These are phyloP conservation scores for Amphimallon solstitiale DNA, from an alignment of 2,888 invertebrate species.

Conservation along the genomic window DNA sequence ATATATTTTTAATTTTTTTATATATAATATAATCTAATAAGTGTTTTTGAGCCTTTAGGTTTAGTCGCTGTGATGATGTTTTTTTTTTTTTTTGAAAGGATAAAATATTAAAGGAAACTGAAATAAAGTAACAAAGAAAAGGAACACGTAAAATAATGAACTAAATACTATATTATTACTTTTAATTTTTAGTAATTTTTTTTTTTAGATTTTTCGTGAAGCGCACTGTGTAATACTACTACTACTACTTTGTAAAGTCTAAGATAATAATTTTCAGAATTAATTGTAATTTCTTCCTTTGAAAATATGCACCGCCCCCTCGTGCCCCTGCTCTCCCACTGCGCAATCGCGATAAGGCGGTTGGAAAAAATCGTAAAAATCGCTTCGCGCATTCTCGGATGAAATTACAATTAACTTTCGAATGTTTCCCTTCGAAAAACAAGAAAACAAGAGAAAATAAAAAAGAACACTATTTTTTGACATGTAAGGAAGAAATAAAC, in stretches of 20 bases:
- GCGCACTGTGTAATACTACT: conserved; percentile 13
- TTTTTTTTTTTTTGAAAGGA: conserved; percentile 47
- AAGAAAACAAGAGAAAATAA: conserved; percentile 40
- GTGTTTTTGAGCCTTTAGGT: conserved; percentile 52
- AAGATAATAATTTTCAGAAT: conserved; percentile 31
- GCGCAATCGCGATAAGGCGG: background rate
- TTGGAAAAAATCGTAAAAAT: background rate
- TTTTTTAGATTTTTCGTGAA: conserved; percentile 3
- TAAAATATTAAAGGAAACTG: conserved; percentile 50
- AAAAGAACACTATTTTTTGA: conserved; percentile 61
- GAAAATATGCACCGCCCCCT: too few species aligned
- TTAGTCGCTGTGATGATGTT: conserved; percentile 57
- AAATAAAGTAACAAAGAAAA: conserved; percentile 49
- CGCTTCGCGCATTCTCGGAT: background rate
- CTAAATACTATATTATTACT: conserved; percentile 10
- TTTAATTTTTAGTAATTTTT: conserved; percentile 14
- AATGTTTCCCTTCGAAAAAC: conserved; percentile 31
- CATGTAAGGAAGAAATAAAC: conserved; percentile 52
- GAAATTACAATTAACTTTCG: conserved; percentile 15
- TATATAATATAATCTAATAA: conserved; percentile 53
- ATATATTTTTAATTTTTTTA: conserved; percentile 49
- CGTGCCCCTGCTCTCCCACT: background rate
- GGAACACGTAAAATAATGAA: background rate
- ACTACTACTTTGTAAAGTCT: conserved; percentile 24
- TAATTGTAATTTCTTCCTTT: conserved; percentile 15